phyloP scores from a whole-genome alignment of 2,888 invertebrate genomes.

The Harpagoxenus sublaevis region DNA sequence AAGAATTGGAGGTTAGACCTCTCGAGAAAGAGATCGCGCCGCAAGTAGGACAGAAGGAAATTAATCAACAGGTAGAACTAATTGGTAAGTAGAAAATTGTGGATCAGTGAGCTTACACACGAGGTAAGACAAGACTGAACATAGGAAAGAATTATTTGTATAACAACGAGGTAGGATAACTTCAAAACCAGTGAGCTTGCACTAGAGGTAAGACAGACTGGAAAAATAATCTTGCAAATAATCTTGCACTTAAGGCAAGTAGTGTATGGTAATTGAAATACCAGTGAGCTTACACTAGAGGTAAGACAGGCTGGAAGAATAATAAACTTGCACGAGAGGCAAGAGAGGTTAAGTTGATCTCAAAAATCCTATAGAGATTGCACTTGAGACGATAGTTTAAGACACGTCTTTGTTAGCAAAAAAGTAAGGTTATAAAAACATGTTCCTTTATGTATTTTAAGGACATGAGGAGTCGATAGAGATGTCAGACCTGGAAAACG shows the following conservation, averaged over 20 bases:
- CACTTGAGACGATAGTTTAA: no score
- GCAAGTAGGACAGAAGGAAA: no score
- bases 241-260: no score
- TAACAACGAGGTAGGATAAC: background rate
- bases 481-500: background rate
- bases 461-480: background rate
- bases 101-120: no score
- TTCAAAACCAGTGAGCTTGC: background rate
- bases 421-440: background rate
- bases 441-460: background rate
- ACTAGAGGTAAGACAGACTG: constrained; percentile 9
- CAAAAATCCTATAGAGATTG: background rate
- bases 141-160: no score
- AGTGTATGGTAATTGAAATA: background rate
- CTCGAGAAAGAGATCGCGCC: no score
- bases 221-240: background rate
- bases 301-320: background rate
- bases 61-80: no score
- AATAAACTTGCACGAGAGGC: background rate
- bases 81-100: no score
- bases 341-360: background rate
- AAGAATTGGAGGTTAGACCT: no score
- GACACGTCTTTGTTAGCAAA: no score
- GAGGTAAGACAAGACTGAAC: no score
- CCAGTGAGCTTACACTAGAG: background rate